A percentile compares a stretch with the other conserved stretches of the same genome.
These are phyloP conservation scores for Drosophila kuntzei DNA, from an alignment of 2,888 invertebrate genomes.

Conservation along the genomic window DNA sequence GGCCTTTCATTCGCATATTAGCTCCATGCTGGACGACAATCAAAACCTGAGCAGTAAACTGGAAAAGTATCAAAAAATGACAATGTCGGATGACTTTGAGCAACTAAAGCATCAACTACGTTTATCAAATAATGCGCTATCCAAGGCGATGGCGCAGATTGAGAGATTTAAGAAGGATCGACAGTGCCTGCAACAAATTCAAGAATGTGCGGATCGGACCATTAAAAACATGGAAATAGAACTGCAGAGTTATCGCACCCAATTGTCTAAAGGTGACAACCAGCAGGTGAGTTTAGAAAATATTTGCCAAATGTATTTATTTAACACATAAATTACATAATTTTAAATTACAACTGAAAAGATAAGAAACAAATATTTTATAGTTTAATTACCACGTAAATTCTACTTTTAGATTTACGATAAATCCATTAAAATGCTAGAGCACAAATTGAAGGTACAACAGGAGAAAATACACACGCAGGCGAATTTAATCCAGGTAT, in stretches of 20 bases:
- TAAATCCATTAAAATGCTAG: conserved; percentile 87
- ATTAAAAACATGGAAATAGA: conserved; percentile 89
- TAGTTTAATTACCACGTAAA: neutral
- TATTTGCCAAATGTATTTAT: too few species aligned
- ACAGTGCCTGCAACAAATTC: conserved; percentile 88
- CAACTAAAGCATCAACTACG: conserved; percentile 63
- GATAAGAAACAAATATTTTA: too few species aligned
- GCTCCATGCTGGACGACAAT: conserved; percentile 84
- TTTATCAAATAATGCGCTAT: conserved; percentile 80
- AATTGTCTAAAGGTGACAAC: conserved; percentile 58
- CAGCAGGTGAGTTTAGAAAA: conserved; percentile 58
- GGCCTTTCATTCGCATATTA: conserved; percentile 78
- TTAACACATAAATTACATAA: too few species aligned
- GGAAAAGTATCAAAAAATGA: conserved; percentile 54
- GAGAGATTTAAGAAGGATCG: conserved; percentile 87
- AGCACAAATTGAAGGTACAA: conserved; percentile 41
- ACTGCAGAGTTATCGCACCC: conserved; percentile 86
- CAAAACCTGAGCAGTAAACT: conserved; percentile 70
- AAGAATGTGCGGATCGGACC: conserved; percentile 89
- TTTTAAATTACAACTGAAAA: too few species aligned
- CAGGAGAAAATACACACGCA: conserved; percentile 46
- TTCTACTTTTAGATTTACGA: conserved; percentile 85
- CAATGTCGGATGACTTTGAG: conserved; percentile 31
- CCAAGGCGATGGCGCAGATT: conserved; percentile 84
- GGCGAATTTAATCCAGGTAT: conserved; percentile 49